Base-by-base conservation (phyloP, 2,797 vertebrate species). In the Myotis myotis region DNA sequence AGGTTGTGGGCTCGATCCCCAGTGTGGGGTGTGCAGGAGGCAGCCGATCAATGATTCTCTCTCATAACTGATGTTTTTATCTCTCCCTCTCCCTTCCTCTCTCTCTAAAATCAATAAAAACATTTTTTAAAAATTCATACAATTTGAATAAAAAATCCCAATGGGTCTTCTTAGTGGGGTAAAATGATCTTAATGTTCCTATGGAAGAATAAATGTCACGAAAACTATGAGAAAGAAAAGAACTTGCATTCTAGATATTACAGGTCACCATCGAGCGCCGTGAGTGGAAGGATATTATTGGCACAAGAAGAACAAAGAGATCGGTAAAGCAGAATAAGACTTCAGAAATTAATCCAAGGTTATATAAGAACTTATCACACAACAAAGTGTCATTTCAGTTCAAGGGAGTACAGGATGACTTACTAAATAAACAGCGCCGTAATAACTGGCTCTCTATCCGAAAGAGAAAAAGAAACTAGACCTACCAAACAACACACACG, bases 161-260 rank as follows among this genome's bases (percentile, higher is more conserved):
- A 20, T 79, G 36, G 8, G 47, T 68, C 57, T 87, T 83, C 86
- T 90, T 87, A 87, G 36, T 23, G 70, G 72, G 74, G 33, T 90
- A 83, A 96, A 93, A 89, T 64, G 15, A 79, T 92, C 91, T 89
- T 85, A 86, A 68, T 74, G 15, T 55, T 87, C 70, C 70, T 93
- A 41, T 75, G 64, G 41, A 92, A 81, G 68, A 91, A 66, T 68
- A 86, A 70, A 70, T 71, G 70, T 76, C 28, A 62, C 84, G 76
- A 79, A 90, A 84, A 89, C 60, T 6, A 86, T 78, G 81, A 87
- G 87, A 90, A 89, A 89, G 33, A 66, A 60, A 86, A 53, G 12
- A 36, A 51, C 15, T 84, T 94, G 62, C 55, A 74, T 66, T 83
- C 41, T 81, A 71, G 92, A 82, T 82, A n/a, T 55, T 57, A 38